Base-by-base conservation (phyloP, 2,113 vertebrate species). In the Microcebus tavaratra region DNA sequence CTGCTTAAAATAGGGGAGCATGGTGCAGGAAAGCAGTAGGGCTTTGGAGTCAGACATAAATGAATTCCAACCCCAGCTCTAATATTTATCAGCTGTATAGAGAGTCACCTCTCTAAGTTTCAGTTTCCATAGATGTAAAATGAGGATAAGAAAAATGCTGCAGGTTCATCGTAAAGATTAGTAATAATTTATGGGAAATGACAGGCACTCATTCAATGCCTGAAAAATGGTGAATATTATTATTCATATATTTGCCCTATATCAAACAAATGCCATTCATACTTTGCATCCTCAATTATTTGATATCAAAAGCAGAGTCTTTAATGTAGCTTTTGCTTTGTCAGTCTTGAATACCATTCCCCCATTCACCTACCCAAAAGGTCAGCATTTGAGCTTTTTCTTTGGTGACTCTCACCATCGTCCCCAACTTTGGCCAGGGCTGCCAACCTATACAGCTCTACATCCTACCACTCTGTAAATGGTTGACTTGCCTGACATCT, bases 251-350 rank as follows among this genome's bases (percentile, higher is more conserved):
- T 91, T 83, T 76, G 39, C 27, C 15, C 4, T 48, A 68, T 50
- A 85, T 48, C 29, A 67, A 72, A 91, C 17, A 89, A 80, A 86
- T 81, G 29, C 2, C 53, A 75, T 8, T 90, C 55, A 61, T 82
- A 31, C 21, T 92, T 93, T 67, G 2, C 15, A 88, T 88, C 13
- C 20, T 88, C 48, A 92, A 57, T 63, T 55, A 84, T 97, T 94
- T 96, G 36, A 50, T 94, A 85, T 61, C 23, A 81, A 91, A 89
- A n/a, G 6, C 23, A 42, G 1, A 53, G 25, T 5, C 23, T 90
- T 48, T n/a, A 59, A 9, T 81, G 34, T 67, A 91, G 8, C 18
- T 81, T 96, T 94, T 34, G 11, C 14, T 68, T 95, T 91, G 45
- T 84, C 67, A 72, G 45, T 13, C 13, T n/a, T 83, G 8, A 91